These are phyloP conservation scores for Drosophila aldrichi DNA, from an alignment of 2,888 invertebrate species.

Conservation along the genomic window DNA sequence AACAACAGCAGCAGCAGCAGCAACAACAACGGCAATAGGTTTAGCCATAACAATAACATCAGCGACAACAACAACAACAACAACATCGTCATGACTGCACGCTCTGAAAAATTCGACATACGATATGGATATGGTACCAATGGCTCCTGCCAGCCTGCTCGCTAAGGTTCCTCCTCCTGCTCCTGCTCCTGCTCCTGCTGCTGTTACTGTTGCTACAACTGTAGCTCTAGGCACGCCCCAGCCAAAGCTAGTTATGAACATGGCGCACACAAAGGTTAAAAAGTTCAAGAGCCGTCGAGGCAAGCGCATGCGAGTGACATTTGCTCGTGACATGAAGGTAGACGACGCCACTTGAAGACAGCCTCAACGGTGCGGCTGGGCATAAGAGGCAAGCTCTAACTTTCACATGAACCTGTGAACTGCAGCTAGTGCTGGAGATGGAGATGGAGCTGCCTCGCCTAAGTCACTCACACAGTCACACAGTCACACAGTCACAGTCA, in stretches of 20 bases:
- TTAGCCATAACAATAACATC: conserved; percentile 51
- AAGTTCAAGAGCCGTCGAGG: conserved; percentile 75
- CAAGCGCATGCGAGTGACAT: conserved; percentile 75
- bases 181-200: background rate
- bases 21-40: conserved; percentile 9
- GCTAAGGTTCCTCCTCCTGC: no score
- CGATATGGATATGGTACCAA: conserved; percentile 61
- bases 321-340: conserved; percentile 77
- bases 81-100: conserved; percentile 71
- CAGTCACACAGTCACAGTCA: conserved; percentile 10
- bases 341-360: conserved; percentile 69
- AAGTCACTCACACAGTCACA: conserved; percentile 17
- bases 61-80: conserved; percentile 30
- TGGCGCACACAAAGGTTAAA: conserved; percentile 72
- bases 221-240: conserved; percentile 48
- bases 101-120: conserved; percentile 76
- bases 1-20: conserved; percentile 15
- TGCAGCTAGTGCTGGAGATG: conserved; percentile 23
- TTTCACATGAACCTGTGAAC: conserved; percentile 81
- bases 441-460: conserved; percentile 20
- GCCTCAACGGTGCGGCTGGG: conserved; percentile 17
- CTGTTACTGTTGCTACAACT: conserved; percentile 22
- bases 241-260: conserved; percentile 70
- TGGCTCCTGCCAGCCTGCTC: conserved; percentile 20
- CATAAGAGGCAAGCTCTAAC: conserved; percentile 44